These are phyloP conservation scores for Rhynchopsitta pachyrhyncha DNA, from an alignment of 2,113 vertebrate genomes.

Conservation along the genomic window DNA sequence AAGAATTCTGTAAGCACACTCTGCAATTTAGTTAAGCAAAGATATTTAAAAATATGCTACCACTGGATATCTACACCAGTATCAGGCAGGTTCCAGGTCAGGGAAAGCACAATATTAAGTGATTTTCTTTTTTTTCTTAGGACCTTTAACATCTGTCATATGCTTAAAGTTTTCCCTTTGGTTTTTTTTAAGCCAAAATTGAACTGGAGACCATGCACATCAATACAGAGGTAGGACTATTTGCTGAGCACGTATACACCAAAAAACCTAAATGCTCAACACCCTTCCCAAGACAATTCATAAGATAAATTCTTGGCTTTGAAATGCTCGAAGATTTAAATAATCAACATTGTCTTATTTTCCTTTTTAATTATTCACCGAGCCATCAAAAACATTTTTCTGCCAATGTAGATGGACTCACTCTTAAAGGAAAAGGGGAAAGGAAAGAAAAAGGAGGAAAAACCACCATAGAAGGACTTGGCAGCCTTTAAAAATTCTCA, in stretches of 20 bases:
- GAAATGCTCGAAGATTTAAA: conserved; percentile 2
- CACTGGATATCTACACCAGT: neutral
- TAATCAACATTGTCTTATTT: neutral
- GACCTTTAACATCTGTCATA: neutral
- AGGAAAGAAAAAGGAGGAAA: neutral
- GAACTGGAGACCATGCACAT: neutral
- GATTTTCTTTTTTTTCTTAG: neutral
- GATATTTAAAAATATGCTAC: neutral
- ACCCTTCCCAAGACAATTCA: neutral
- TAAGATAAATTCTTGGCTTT: conserved; percentile 9
- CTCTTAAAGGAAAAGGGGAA: neutral
- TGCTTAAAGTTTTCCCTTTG: neutral
- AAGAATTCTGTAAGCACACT: neutral
- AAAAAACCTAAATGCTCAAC: neutral
- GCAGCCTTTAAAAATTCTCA: neutral
- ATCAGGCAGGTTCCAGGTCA: neutral
- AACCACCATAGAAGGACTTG: neutral
- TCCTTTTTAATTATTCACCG: neutral
- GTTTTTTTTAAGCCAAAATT: neutral
- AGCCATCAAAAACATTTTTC: neutral
- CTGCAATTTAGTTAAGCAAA: neutral
- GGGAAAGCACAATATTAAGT: neutral
- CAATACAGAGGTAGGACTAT: neutral
- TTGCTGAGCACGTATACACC: neutral
- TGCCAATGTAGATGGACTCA: neutral